Conservation (phyloP, 2,113 vertebrate species). For the Pluvialis apricaria region DNA sequence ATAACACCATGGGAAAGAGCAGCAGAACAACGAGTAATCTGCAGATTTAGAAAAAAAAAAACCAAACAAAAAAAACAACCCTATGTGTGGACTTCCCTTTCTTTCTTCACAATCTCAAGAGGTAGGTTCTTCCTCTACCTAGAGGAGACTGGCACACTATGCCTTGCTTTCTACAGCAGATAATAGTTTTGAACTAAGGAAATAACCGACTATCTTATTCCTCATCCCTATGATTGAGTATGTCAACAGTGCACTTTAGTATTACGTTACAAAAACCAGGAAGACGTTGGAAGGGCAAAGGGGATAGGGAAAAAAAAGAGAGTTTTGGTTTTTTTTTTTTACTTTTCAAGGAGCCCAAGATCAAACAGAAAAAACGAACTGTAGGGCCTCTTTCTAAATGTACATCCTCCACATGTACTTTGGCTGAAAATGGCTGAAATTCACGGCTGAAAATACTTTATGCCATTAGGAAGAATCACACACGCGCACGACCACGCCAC, state of each 20-base stretch:
- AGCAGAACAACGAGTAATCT: not conserved
- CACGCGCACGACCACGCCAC: rapidly evolving
- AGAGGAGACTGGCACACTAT: not conserved
- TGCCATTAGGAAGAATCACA: not conserved
- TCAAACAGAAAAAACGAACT: not conserved
- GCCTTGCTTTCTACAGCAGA: not conserved
- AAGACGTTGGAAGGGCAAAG: not conserved
- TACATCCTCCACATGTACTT: not conserved
- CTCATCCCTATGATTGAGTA: not conserved
- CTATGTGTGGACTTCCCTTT: not conserved
- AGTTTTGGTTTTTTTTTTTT: too few relatives aligned
- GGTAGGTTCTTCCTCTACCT: not conserved
- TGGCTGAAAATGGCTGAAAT: too few relatives aligned
- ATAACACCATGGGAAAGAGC: not conserved
- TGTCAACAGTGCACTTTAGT: not conserved
- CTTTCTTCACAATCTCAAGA: not conserved
- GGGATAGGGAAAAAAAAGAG: not conserved
- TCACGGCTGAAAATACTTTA: not conserved
- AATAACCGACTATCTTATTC: not conserved
- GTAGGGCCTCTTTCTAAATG: not conserved
- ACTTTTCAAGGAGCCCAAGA: not conserved
- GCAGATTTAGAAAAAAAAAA: not conserved
- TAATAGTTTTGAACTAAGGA: not conserved
- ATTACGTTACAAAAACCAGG: not conserved
- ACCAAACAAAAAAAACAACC: too few relatives aligned